Evolutionary conservation across 2,888 invertebrate genomes (phyloP).

Genomic region (Atherix ibis): DNA sequence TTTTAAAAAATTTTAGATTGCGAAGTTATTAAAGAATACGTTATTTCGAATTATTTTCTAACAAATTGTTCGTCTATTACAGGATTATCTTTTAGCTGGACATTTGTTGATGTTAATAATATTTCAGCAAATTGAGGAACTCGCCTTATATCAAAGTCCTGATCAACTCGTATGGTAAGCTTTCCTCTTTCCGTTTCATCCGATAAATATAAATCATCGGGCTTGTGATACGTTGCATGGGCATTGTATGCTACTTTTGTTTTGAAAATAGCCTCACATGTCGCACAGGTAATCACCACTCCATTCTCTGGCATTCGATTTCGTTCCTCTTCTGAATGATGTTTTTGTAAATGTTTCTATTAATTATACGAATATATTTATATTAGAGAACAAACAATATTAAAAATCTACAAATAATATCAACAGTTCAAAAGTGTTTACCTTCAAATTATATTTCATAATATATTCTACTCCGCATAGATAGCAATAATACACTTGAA

Average conservation of each 20-base stretch:
- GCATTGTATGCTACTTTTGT: conserved; percentile 46
- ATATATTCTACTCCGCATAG: conserved; percentile 51
- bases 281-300: conserved; percentile 43
- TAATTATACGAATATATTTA: conserved; percentile 8
- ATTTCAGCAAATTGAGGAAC: conserved; percentile 17
- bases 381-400: not conserved
- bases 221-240: conserved; percentile 44
- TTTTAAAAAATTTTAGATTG: too few relatives aligned
- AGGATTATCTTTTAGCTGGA: too few relatives aligned
- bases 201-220: conserved; percentile 43
- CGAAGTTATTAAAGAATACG: too few relatives aligned
- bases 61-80: too few relatives aligned
- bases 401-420: conserved; percentile 1
- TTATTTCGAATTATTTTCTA: too few relatives aligned
- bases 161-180: conserved; percentile 35
- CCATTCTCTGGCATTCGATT: conserved; percentile 32
- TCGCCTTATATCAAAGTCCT: conserved; percentile 37
- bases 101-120: conserved; percentile 1
- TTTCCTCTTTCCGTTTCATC: conserved; percentile 37
- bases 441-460: conserved; percentile 47
- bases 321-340: conserved; percentile 39
- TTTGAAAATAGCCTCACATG: conserved; percentile 48
- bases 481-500: conserved; percentile 38
- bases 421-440: conserved; percentile 16
- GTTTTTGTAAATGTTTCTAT: conserved; percentile 39